Evolutionary conservation across 2,797 vertebrate genomes (phyloP).

Genomic region (Fistularia commersonii): DNA sequence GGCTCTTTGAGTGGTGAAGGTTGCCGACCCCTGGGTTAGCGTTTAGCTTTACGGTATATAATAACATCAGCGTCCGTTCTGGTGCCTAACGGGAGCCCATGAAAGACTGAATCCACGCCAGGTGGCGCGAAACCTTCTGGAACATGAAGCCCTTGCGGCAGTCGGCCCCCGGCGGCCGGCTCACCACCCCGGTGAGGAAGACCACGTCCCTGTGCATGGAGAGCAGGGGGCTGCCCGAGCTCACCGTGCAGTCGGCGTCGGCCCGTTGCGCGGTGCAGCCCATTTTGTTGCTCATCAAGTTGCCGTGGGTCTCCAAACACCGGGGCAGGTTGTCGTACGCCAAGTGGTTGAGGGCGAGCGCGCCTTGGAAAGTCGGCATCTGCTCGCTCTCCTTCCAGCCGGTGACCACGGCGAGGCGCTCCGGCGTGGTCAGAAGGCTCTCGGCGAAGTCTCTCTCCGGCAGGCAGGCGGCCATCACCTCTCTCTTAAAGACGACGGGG

Average conservation of each 20-base stretch:
- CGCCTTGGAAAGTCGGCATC: slow-evolving; percentile 26
- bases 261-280: slow-evolving; percentile 59
- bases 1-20: too few species aligned
- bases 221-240: slow-evolving; percentile 73
- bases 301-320: slow-evolving; percentile 57
- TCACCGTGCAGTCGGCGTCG: slow-evolving; percentile 68
- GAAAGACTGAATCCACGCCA: slow-evolving; percentile 64
- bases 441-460: slow-evolving; percentile 77
- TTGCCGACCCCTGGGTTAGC: too few species aligned
- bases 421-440: slow-evolving; percentile 56
- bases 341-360: slow-evolving; percentile 66
- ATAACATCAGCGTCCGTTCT: not conserved
- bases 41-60: slow-evolving; percentile 1
- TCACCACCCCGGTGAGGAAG: slow-evolving; percentile 76
- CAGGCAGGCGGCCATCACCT: slow-evolving; percentile 58
- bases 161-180: slow-evolving; percentile 45
- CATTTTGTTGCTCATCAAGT: slow-evolving; percentile 75
- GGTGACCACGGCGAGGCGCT: slow-evolving; percentile 52
- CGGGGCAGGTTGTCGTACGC: slow-evolving; percentile 51
- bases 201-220: slow-evolving; percentile 68
- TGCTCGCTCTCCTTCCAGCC: slow-evolving; percentile 61
- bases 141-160: slow-evolving; percentile 72
- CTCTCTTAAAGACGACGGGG: slow-evolving; percentile 51
- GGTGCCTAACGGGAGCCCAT: slow-evolving; percentile 47
- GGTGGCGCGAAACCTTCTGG: slow-evolving; percentile 75